phyloP scores from a whole-genome alignment of 2,113 vertebrate species.

The Toxotes chatareus region DNA sequence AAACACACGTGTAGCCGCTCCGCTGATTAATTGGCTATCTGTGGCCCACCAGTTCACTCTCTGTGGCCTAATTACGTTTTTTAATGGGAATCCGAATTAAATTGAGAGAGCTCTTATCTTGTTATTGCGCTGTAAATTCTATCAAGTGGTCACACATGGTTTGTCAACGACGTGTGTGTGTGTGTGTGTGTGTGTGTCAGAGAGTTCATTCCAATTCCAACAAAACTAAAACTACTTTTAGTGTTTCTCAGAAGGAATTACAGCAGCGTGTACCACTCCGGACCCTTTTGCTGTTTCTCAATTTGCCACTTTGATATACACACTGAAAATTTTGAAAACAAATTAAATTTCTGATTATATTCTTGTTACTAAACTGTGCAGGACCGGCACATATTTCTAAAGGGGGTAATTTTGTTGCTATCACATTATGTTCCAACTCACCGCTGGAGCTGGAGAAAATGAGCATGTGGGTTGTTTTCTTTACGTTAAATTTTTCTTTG shows the following conservation, averaged over 20 bases:
- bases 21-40: constrained; percentile 59
- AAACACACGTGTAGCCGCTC: constrained; percentile 12
- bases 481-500: constrained; percentile 15
- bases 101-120: constrained; percentile 60
- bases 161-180: constrained; percentile 19
- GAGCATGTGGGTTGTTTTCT: constrained; percentile 3
- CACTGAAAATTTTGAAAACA: background rate
- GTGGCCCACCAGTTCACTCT: constrained; percentile 28
- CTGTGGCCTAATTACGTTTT: constrained; percentile 50
- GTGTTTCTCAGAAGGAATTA: constrained; percentile 1
- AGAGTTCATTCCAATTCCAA: background rate
- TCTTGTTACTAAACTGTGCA: background rate
- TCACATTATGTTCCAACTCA: constrained; percentile 31
- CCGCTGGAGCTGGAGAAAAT: constrained; percentile 19
- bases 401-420: constrained; percentile 6
- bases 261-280: background rate
- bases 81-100: constrained; percentile 69
- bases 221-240: background rate
- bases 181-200: background rate
- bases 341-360: constrained; percentile 17
- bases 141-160: constrained; percentile 51
- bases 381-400: background rate
- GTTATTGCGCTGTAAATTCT: constrained; percentile 54
- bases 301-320: background rate
- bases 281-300: background rate